A percentile compares a stretch with the other conserved stretches of the same genome.
Conservation (phyloP, 2,113 vertebrate species). For the Lasiurus cinereus region DNA sequence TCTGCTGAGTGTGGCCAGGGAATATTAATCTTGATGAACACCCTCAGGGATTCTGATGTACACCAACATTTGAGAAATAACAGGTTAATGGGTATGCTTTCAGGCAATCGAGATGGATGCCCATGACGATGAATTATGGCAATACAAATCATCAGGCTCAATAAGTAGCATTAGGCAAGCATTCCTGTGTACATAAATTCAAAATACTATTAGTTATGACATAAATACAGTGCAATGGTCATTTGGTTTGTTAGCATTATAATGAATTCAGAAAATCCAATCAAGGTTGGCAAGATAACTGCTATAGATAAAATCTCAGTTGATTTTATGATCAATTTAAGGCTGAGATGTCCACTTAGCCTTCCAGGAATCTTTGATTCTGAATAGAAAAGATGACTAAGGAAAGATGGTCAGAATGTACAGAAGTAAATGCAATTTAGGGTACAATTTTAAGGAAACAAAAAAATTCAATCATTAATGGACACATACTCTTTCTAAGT, state of each 20-base stretch:
- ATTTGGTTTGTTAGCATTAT: constrained; percentile 22
- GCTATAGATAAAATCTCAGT: not conserved
- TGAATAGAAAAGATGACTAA: not conserved
- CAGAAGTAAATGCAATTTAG: not conserved
- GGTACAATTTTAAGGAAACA: not conserved
- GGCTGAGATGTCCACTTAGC: not conserved
- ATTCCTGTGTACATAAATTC: not conserved
- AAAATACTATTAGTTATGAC: not conserved
- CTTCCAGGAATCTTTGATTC: not conserved
- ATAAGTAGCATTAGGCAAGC: not conserved
- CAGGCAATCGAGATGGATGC: not conserved
- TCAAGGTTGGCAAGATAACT: not conserved
- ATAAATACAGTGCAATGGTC: not conserved
- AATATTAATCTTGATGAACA: not conserved
- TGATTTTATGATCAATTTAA: not conserved
- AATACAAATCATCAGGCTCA: not conserved
- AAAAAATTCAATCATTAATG: not conserved
- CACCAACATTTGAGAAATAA: not conserved
- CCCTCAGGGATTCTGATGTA: not conserved
- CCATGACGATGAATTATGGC: not conserved
- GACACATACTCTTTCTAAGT: not conserved
- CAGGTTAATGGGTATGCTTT: not conserved
- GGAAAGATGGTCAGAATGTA: not conserved
- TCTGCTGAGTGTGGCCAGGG: not conserved
- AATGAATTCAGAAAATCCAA: constrained; percentile 17